phyloP scores from a whole-genome alignment of 2,888 invertebrate genomes.

The Lasioglossum villosulum region DNA sequence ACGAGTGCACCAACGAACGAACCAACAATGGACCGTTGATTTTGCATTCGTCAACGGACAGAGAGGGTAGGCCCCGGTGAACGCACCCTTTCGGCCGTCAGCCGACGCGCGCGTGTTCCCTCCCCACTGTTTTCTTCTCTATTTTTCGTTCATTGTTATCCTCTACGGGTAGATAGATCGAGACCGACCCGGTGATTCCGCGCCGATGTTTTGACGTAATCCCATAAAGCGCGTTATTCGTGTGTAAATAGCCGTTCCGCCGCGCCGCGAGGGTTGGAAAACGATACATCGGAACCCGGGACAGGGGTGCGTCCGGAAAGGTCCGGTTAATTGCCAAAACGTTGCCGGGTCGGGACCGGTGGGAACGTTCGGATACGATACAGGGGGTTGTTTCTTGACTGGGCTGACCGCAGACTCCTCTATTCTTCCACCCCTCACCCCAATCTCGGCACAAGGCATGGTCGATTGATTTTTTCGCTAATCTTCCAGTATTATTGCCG shows the following conservation, averaged over 20 bases:
- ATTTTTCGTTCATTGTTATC: conserved; percentile 65
- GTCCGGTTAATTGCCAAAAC: conserved; percentile 63
- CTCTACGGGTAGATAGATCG: conserved; percentile 51
- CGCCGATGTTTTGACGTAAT: conserved; percentile 82
- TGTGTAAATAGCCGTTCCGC: conserved; percentile 78
- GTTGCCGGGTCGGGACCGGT: conserved; percentile 47
- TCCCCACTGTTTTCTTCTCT: conserved; percentile 63
- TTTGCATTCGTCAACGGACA: conserved; percentile 75
- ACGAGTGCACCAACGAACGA: conserved; percentile 32
- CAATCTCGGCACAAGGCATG: not conserved
- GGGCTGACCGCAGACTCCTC: conserved; percentile 17
- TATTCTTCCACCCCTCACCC: too few species aligned
- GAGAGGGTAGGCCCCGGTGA: conserved; percentile 30
- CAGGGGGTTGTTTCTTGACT: conserved; percentile 15
- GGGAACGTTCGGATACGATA: conserved; percentile 53
- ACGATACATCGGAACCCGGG: conserved; percentile 45
- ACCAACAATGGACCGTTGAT: conserved; percentile 80
- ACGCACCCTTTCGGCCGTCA: conserved; percentile 57
- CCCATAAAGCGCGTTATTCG: conserved; percentile 82
- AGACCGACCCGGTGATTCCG: conserved; percentile 63
- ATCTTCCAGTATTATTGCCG: not conserved
- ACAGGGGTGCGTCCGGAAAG: conserved; percentile 11
- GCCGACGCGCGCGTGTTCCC: conserved; percentile 35
- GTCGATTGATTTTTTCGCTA: not conserved
- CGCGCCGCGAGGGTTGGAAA: conserved; percentile 62